Conservation (phyloP, 2,888 invertebrate genomes). For the Falcaria lacertinaria region DNA sequence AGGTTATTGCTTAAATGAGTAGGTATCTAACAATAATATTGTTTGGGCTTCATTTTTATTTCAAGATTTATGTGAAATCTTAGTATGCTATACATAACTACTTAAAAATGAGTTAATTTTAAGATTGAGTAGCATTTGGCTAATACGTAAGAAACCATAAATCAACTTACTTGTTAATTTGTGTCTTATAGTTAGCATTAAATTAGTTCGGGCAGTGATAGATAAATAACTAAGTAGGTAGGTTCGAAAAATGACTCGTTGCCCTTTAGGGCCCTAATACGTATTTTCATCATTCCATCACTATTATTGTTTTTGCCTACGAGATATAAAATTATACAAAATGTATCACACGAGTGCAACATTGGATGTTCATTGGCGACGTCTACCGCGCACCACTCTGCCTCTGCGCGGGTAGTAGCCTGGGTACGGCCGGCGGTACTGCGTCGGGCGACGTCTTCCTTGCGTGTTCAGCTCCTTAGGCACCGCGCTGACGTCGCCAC, state of each 20-base stretch:
- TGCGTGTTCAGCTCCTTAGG: conserved; percentile 44
- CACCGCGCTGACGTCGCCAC: conserved; percentile 49
- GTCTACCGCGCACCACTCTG: conserved; percentile 41
- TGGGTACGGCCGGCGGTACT: conserved; percentile 15
- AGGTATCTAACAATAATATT: background rate
- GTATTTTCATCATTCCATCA: background rate
- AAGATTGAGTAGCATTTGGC: no score
- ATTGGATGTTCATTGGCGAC: conserved; percentile 29
- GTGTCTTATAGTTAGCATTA: background rate
- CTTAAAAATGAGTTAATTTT: no score
- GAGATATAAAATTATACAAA: conserved; percentile 1
- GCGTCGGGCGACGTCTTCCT: conserved; percentile 18
- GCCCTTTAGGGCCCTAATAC: background rate
- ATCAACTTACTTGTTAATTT: background rate
- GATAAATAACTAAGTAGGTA: background rate
- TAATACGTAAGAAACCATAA: no score
- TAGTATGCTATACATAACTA: no score
- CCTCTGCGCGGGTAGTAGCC: conserved; percentile 18
- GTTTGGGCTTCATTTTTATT: background rate
- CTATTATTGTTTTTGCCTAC: background rate
- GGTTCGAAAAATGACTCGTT: conserved; percentile 7
- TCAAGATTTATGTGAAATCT: no score
- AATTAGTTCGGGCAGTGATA: background rate
- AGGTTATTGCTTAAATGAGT: background rate
- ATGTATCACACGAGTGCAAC: conserved; percentile 14